These are phyloP conservation scores for Scaptodrosophila lebanonensis DNA, from an alignment of 1,140 invertebrate species.

Conservation along the genomic window DNA sequence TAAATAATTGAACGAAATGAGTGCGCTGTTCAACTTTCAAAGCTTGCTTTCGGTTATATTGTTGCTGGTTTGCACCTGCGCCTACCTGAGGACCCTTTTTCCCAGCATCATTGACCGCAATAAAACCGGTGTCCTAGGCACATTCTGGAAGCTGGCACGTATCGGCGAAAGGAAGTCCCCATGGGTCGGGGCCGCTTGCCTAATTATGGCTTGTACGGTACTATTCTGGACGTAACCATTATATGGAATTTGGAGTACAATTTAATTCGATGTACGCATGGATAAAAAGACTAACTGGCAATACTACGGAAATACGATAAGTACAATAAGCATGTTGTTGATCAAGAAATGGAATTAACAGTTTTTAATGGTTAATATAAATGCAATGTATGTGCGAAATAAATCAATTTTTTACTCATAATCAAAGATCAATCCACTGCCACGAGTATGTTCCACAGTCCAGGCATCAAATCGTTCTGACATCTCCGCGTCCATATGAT, in stretches of 20 bases:
- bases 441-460: constrained; percentile 83
- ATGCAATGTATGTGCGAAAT: too few relatives aligned
- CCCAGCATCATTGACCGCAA: constrained; percentile 94
- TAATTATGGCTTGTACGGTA: constrained; percentile 91
- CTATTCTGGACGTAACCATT: constrained; percentile 83
- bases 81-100: constrained; percentile 92
- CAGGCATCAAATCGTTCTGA: constrained; percentile 85
- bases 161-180: constrained; percentile 98
- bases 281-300: too few relatives aligned
- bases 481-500: constrained; percentile 86
- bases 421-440: constrained; percentile 82
- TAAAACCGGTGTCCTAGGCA: constrained; percentile 93
- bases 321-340: too few relatives aligned
- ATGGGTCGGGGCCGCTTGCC: constrained; percentile 91
- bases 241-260: too few relatives aligned
- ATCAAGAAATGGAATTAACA: too few relatives aligned
- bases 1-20: constrained; percentile 81
- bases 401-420: constrained; percentile 70
- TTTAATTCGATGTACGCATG: too few relatives aligned
- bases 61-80: constrained; percentile 96
- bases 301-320: too few relatives aligned
- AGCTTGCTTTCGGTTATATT: constrained; percentile 94
- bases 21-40: constrained; percentile 98
- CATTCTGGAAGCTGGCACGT: constrained; percentile 98
- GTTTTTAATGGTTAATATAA: too few relatives aligned